Base-by-base conservation (phyloP, 2,113 vertebrate species). In the Phalacrocorax pelagicus region DNA sequence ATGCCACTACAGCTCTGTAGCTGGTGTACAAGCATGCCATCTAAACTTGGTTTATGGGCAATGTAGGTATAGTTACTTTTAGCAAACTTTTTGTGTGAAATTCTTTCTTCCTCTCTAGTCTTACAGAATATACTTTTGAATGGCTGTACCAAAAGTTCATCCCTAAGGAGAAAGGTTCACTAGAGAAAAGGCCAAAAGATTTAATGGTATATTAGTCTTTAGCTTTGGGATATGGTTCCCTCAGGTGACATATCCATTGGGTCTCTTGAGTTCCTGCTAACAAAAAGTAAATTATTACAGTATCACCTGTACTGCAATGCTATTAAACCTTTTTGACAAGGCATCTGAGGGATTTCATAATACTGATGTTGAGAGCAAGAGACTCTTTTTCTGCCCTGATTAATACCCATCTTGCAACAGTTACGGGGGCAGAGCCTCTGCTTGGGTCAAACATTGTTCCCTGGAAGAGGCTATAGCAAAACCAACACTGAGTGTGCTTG, bases 321-420 rank as follows among this genome's bases (percentile, higher is more conserved):
- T 86, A 27, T 88, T 90, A 85, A 85, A 79, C 73, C 14, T 86
- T 92, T 88, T 82, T 95, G 71, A 69, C 40, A 86, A 86, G 42
- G 30, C 27, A 54, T 80, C 46, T 77, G 49, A 86, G 40, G 44
- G 54, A 73, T 62, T 77, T 86, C 51, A 32, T 86, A 70, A 79
- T 57, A 65, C 51, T 83, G 36, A 49, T 85, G 22, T 70, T 77
- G 67, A 88, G 42, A 46, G 42, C 80, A 95, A 77, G 30, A 40
- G 21, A 73, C 9, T 69, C 20, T 49, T 78, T 79, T 75, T 73
- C 36, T 78, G 42, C 62, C 18, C 44, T 32, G 82, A 67, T 55
- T 67, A 80, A 82, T 90, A 77, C 12, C 20, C 14, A 18, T 57
- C 52, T 69, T 81, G 23, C 26, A 75, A 20, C 38, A 19, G 77